Evolutionary conservation across 2,113 vertebrate species (phyloP), one percentile per base, ranked within the genome.

Genomic region (Cololabis saira): DNA sequence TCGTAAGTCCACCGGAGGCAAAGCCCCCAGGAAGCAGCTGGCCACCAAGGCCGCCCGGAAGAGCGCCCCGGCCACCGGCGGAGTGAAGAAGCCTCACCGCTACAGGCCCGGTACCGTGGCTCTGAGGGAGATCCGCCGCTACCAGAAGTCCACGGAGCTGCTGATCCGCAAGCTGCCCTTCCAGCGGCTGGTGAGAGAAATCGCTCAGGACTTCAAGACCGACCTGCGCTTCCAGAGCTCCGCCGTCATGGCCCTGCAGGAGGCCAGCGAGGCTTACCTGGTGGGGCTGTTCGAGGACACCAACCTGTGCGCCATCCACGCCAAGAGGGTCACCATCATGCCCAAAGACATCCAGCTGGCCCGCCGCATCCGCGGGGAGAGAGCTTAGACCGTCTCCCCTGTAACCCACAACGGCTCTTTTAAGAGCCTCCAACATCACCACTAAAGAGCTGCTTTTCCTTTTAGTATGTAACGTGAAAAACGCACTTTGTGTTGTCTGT

Each of bases 261-360:
- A 94, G 86, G 83, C 91, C 43, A 92, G 92, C 43, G 92, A 94
- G 90, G 93, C 93, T 0, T 94, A 94, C 70, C 80, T 93, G 85
- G 93, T 93, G 13, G 91, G 92, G 1, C 81, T 93, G 21, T 93
- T 93, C 50, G 93, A 93, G 73, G 92, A 94, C 83, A 93, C 93
- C 64, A 93, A 94, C 76, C 81, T 93, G 87, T 94, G 92, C 66
- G 92, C 93, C 79, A 94, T 94, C 88, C 93, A 94, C 64, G 92
- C 92, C 68, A 93, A 93, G 88, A 85, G 93, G 10, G 93, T 94
- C 62, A 94, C 93, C 75, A 94, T 94, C 80, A 94, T 93, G 92
- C 92, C 92, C 81, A 94, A 94, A 85, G 93, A 94, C 84, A 94
- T 94, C 86, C 93, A 94, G 90, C 87, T 94, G 84, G 93, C 93